phyloP scores from a whole-genome alignment of 2,113 vertebrate species.

The Lycaon pictus region DNA sequence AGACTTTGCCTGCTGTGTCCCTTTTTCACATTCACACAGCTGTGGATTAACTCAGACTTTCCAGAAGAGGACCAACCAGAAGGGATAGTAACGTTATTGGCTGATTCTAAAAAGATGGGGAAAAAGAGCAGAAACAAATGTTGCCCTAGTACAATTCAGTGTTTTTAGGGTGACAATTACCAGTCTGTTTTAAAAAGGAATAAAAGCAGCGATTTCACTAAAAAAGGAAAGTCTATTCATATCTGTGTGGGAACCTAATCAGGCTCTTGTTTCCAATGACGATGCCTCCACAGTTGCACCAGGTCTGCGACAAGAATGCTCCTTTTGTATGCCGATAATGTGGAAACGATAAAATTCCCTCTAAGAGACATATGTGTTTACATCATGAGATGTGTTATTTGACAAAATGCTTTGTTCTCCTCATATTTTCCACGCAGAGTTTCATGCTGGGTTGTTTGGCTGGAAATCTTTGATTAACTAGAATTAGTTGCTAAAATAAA shows the following conservation, averaged over 20 bases:
- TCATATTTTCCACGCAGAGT: slow-evolving; percentile 89
- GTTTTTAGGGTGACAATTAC: slow-evolving; percentile 93
- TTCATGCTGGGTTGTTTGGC: slow-evolving; percentile 89
- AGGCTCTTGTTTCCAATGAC: slow-evolving; percentile 96
- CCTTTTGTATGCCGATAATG: slow-evolving; percentile 94
- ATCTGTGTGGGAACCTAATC: slow-evolving; percentile 98
- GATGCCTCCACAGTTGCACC: slow-evolving; percentile 92
- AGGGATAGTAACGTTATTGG: slow-evolving; percentile 87
- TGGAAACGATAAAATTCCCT: slow-evolving; percentile 96
- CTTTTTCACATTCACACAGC: slow-evolving; percentile 89
- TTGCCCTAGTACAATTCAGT: slow-evolving; percentile 87
- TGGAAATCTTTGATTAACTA: slow-evolving; percentile 90
- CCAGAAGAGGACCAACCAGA: slow-evolving; percentile 89
- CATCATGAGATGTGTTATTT: slow-evolving; percentile 93
- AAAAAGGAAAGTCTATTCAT: slow-evolving; percentile 92
- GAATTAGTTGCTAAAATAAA: slow-evolving; percentile 90
- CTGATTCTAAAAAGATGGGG: slow-evolving; percentile 82
- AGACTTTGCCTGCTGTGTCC: slow-evolving; percentile 89
- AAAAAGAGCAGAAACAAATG: slow-evolving; percentile 88
- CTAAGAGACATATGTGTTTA: slow-evolving; percentile 95
- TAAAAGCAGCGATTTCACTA: slow-evolving; percentile 88
- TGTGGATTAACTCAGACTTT: slow-evolving; percentile 90
- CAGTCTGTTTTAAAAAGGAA: slow-evolving; percentile 92
- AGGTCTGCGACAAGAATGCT: slow-evolving; percentile 94
- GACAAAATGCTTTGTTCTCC: slow-evolving; percentile 94